A percentile compares a stretch with the other conserved stretches of the same genome.
These are phyloP conservation scores for Synaphobranchus kaupii DNA, from an alignment of 2,797 vertebrate species.

Conservation along the genomic window DNA sequence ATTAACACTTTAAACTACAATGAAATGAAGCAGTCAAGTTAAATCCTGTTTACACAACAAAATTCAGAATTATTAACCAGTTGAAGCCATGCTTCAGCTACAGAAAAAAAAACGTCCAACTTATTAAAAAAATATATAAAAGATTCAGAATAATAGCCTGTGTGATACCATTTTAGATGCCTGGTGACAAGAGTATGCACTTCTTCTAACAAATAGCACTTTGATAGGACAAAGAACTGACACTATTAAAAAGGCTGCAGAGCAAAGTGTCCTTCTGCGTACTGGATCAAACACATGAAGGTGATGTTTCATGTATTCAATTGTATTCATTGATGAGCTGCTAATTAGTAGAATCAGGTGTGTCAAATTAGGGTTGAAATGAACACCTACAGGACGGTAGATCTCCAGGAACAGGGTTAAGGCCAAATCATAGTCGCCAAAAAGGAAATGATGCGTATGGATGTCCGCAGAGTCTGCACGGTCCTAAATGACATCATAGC, in stretches of 20 bases:
- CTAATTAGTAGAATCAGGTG: too few relatives aligned
- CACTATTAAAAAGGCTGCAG: not conserved
- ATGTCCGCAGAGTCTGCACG: too few relatives aligned
- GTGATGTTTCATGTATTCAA: slow-evolving; percentile 28
- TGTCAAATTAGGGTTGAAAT: too few relatives aligned
- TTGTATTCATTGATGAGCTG: slow-evolving; percentile 23
- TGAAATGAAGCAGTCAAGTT: not conserved
- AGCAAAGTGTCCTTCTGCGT: not conserved
- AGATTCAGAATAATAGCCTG: not conserved
- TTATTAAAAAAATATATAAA: not conserved
- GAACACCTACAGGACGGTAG: too few relatives aligned
- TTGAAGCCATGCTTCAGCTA: not conserved
- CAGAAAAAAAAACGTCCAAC: not conserved
- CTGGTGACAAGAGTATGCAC: not conserved
- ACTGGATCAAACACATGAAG: not conserved
- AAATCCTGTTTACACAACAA: not conserved
- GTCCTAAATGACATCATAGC: too few relatives aligned
- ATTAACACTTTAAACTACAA: not conserved
- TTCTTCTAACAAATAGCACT: not conserved
- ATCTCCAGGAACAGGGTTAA: too few relatives aligned
- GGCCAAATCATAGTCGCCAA: too few relatives aligned
- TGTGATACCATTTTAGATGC: not conserved
- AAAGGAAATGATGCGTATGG: too few relatives aligned
- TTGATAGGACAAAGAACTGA: not conserved
- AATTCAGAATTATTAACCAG: not conserved